phyloP scores from a whole-genome alignment of 2,888 invertebrate species.

The Drosophila emarginata region DNA sequence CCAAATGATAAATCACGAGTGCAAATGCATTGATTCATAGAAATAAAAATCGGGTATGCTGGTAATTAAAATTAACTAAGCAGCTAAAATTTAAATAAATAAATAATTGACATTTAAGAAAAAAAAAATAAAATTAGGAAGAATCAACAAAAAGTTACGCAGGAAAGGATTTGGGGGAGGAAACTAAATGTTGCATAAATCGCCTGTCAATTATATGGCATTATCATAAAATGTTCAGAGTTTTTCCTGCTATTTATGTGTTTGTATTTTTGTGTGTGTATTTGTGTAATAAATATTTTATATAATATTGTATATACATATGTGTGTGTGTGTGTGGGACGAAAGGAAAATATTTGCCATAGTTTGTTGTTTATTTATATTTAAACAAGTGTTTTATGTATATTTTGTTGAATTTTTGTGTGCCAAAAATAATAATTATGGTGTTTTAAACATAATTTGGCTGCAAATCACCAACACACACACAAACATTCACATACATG shows the following conservation, averaged over 20 bases:
- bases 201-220: constrained; percentile 71
- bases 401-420: constrained; percentile 42
- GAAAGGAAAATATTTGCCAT: constrained; percentile 2
- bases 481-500: not conserved
- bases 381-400: constrained; percentile 34
- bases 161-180: not conserved
- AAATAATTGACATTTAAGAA: not conserved
- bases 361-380: constrained; percentile 19
- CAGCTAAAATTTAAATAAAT: not conserved
- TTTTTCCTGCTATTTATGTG: constrained; percentile 31
- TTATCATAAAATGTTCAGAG: constrained; percentile 50
- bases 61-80: not conserved
- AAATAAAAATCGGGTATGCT: not conserved
- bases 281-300: constrained; percentile 51
- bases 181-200: constrained; percentile 63
- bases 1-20: no score
- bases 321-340: not conserved
- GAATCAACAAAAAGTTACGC: not conserved
- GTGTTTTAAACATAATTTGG: constrained; percentile 53
- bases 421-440: constrained; percentile 55
- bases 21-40: no score
- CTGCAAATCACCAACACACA: constrained; percentile 25
- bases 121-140: not conserved
- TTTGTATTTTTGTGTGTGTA: not conserved
- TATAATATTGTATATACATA: constrained; percentile 20